Evolutionary conservation across 2,113 vertebrate species (phyloP).

Genomic region (Seriola aureovittata): DNA sequence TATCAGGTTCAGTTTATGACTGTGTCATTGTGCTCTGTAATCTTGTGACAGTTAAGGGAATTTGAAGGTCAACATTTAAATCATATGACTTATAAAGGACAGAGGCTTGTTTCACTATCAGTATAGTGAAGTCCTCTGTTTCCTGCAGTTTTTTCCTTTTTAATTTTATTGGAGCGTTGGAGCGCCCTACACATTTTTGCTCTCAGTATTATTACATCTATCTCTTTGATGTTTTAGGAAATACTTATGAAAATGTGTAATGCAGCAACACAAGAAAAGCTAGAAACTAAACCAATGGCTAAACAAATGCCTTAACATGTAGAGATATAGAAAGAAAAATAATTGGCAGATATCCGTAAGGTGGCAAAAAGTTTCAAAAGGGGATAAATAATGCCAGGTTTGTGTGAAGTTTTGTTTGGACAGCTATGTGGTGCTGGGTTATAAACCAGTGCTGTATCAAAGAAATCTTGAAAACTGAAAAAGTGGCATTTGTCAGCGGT

Average conservation of each 20-base stretch:
- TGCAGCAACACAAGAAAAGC: not conserved
- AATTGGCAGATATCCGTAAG: constrained; percentile 1
- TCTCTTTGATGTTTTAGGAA: not conserved
- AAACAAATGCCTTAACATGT: constrained; percentile 5
- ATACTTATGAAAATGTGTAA: not conserved
- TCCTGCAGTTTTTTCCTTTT: not conserved
- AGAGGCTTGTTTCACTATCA: constrained; percentile 23
- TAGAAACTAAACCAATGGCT: not conserved
- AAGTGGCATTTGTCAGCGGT: not conserved
- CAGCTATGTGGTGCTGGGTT: not conserved
- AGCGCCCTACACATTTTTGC: not conserved
- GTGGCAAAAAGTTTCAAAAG: not conserved
- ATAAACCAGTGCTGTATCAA: constrained; percentile 1
- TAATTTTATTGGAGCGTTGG: not conserved
- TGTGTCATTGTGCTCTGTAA: constrained; percentile 24
- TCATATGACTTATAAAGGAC: constrained; percentile 56
- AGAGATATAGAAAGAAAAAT: not conserved
- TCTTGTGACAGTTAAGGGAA: constrained; percentile 43
- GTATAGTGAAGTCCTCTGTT: constrained; percentile 29
- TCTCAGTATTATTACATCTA: not conserved
- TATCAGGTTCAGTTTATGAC: constrained; percentile 19
- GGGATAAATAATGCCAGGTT: constrained; percentile 7
- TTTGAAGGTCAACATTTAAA: constrained; percentile 17
- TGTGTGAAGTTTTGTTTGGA: not conserved
- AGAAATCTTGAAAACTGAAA: not conserved